Percentiles rank a stretch among this genome's conserved stretches.
Conservation (phyloP, 2,113 vertebrate species). For the Plestiodon gilberti region DNA sequence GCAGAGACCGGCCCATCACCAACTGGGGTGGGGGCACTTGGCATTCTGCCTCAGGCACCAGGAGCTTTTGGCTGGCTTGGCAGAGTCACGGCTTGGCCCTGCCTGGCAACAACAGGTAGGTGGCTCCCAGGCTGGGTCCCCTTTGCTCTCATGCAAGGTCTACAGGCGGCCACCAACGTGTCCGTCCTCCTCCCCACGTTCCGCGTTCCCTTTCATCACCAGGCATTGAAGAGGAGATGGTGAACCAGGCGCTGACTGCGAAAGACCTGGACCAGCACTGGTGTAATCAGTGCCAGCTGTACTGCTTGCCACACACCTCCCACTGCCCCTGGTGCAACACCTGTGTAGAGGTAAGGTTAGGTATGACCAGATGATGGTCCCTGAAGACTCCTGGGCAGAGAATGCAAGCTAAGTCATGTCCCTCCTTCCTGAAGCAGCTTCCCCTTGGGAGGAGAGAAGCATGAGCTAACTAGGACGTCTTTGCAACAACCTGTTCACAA, state of each 20-base stretch:
- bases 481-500: background rate
- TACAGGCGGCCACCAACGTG: background rate
- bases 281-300: slow-evolving; percentile 31
- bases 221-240: slow-evolving; percentile 15
- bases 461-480: background rate
- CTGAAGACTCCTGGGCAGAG: background rate
- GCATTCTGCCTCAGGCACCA: too few relatives aligned
- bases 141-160: background rate
- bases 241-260: slow-evolving; percentile 28
- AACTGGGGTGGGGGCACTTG: too few relatives aligned
- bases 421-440: background rate
- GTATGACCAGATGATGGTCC: too few relatives aligned
- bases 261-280: slow-evolving; percentile 42
- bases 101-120: too few relatives aligned
- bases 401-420: too few relatives aligned
- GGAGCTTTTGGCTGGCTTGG: too few relatives aligned
- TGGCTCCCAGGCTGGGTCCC: background rate
- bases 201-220: background rate
- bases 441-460: background rate
- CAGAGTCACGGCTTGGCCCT: too few relatives aligned
- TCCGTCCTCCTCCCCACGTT: background rate
- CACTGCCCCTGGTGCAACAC: slow-evolving; percentile 36
- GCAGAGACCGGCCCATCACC: too few relatives aligned
- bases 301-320: slow-evolving; percentile 33
- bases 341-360: slow-evolving; percentile 57